Evolutionary conservation across 1,140 invertebrate species (phyloP).

Genomic region (Bombus ignitus): DNA sequence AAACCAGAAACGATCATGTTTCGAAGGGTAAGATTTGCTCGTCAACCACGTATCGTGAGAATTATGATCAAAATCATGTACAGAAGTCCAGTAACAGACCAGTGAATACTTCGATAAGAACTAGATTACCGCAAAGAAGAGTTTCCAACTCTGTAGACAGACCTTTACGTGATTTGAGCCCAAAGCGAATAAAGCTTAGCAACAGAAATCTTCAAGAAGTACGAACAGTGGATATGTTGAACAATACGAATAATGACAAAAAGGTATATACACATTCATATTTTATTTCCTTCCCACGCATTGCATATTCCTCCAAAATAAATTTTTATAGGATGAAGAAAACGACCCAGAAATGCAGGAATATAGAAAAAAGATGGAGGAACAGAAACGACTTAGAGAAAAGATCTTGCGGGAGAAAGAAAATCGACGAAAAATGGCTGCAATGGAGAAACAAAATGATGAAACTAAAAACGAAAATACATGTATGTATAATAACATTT

Average conservation of each 20-base stretch:
- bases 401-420: conserved; percentile 85
- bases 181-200: conserved; percentile 65
- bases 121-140: conserved; percentile 66
- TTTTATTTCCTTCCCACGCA: not conserved
- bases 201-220: conserved; percentile 69
- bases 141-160: conserved; percentile 54
- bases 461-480: conserved; percentile 61
- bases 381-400: conserved; percentile 85
- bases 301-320: not conserved
- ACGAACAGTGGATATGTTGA: conserved; percentile 50
- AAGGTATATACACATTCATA: conserved; percentile 57
- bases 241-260: conserved; percentile 43
- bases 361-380: conserved; percentile 86
- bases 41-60: conserved; percentile 67
- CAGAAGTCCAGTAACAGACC: conserved; percentile 63
- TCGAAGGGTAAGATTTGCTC: conserved; percentile 60
- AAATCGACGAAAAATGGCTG: conserved; percentile 84
- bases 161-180: conserved; percentile 55
- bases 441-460: conserved; percentile 79
- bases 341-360: conserved; percentile 86
- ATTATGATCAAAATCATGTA: conserved; percentile 67
- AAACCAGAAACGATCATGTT: conserved; percentile 65
- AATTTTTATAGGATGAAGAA: conserved; percentile 75
- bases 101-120: conserved; percentile 48
- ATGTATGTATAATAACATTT: conserved; percentile 61